phyloP scores from a whole-genome alignment of 2,797 vertebrate species.

The Thripadectes ignobilis region DNA sequence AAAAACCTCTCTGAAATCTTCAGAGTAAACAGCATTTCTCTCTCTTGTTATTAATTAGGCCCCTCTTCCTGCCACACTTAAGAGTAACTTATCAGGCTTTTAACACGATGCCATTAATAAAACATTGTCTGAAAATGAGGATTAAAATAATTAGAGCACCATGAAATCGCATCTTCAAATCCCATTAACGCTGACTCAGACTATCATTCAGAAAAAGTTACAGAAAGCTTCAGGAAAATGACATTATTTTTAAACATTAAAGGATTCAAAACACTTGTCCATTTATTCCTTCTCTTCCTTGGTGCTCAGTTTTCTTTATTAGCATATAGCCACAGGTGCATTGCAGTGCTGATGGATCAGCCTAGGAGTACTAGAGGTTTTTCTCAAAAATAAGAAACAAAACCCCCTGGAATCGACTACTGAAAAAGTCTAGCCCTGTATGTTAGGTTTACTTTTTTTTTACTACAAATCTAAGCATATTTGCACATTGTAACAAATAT shows the following conservation, averaged over 20 bases:
- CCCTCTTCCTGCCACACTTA: constrained; percentile 21
- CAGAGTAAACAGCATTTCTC: background rate
- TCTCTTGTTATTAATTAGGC: background rate
- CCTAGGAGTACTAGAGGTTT: background rate
- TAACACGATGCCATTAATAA: constrained; percentile 43
- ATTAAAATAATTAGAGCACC: constrained; percentile 58
- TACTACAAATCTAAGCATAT: background rate
- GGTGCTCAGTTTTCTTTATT: background rate
- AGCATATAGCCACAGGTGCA: background rate
- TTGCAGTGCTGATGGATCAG: background rate
- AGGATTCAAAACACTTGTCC: background rate
- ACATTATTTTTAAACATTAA: background rate
- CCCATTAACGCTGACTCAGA: constrained; percentile 46
- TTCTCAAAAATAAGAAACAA: background rate
- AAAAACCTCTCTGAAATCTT: background rate
- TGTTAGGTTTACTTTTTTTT: background rate
- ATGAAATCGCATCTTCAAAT: constrained; percentile 39
- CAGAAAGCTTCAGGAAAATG: background rate
- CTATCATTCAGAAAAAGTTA: background rate
- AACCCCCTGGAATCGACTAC: background rate
- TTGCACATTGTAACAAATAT: background rate
- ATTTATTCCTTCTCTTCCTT: background rate
- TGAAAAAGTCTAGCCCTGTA: background rate
- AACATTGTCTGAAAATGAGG: constrained; percentile 42
- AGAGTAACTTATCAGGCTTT: constrained; percentile 47